Evolutionary conservation across 2,888 invertebrate genomes (phyloP).

Genomic region (Scaeva pyrastri): DNA sequence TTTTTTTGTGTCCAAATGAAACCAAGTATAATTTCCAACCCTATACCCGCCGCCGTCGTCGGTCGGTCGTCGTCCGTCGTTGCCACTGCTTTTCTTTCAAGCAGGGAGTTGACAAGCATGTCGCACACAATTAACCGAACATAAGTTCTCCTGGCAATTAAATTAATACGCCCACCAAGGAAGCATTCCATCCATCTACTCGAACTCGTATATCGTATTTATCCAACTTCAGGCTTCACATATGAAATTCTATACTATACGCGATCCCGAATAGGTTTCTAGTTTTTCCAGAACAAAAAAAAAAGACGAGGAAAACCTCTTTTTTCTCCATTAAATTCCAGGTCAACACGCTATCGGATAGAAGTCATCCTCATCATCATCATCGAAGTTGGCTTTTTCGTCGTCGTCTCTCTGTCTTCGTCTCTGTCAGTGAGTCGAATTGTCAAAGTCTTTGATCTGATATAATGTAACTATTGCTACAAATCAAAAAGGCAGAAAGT

Average conservation of each 20-base stretch:
- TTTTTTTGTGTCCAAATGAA: not conserved
- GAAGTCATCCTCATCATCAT: slow-evolving; percentile 15
- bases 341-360: slow-evolving; percentile 43
- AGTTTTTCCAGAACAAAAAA: slow-evolving; percentile 31
- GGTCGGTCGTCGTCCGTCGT: no score
- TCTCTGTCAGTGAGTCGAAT: no score
- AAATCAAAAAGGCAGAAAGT: slow-evolving; percentile 58
- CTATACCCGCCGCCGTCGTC: no score
- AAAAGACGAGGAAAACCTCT: slow-evolving; percentile 16
- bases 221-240: slow-evolving; percentile 2
- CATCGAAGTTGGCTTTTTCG: not conserved
- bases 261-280: slow-evolving; percentile 32
- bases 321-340: slow-evolving; percentile 25
- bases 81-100: no score
- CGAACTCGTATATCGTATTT: no score
- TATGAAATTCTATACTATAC: not conserved
- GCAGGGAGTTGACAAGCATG: slow-evolving; percentile 56
- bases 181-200: slow-evolving; percentile 38
- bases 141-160: slow-evolving; percentile 68
- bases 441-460: not conserved
- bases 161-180: slow-evolving; percentile 69
- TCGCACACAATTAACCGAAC: slow-evolving; percentile 72
- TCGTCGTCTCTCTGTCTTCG: not conserved
- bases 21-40: not conserved
- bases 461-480: not conserved